Percentiles rank a stretch among this genome's conserved stretches.
Evolutionary conservation across 2,888 invertebrate species (phyloP).

Genomic region (Phragmatobia fuliginosa): DNA sequence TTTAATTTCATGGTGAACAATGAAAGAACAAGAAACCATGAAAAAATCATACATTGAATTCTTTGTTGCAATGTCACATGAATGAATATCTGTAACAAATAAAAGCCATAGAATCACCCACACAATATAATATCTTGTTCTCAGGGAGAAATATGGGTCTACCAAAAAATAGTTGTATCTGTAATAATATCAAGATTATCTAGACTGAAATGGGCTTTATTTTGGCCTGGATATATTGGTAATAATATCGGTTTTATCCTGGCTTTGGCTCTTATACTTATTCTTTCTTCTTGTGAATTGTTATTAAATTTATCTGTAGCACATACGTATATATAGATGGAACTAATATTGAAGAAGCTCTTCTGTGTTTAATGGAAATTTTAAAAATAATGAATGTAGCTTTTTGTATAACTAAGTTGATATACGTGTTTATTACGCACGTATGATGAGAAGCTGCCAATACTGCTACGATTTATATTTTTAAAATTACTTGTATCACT

Average conservation of each 20-base stretch:
- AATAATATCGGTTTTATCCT: slow-evolving; percentile 14
- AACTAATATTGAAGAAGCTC: background rate
- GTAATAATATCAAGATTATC: slow-evolving; percentile 10
- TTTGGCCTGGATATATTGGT: slow-evolving; percentile 8
- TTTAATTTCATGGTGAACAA: background rate
- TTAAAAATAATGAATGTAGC: too few species aligned
- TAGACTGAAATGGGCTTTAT: slow-evolving; percentile 15
- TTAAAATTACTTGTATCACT: too few species aligned
- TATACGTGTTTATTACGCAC: too few species aligned
- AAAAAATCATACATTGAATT: background rate
- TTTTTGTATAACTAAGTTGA: too few species aligned
- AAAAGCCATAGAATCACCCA: background rate
- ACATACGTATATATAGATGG: background rate
- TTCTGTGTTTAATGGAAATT: background rate
- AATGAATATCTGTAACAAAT: slow-evolving; percentile 2
- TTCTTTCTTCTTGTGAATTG: slow-evolving; percentile 8
- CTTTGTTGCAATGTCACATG: background rate
- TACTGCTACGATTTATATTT: too few species aligned
- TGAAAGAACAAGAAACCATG: background rate
- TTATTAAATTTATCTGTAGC: slow-evolving; percentile 4
- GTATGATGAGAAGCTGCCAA: too few species aligned
- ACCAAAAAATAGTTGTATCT: slow-evolving; percentile 1
- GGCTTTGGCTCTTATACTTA: slow-evolving; percentile 11
- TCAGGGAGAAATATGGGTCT: background rate
- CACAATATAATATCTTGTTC: slow-evolving; percentile 4